Evolutionary conservation across 2,113 vertebrate species (phyloP), one percentile per base, ranked within the genome.

Genomic region (Pterophyllum scalare): DNA sequence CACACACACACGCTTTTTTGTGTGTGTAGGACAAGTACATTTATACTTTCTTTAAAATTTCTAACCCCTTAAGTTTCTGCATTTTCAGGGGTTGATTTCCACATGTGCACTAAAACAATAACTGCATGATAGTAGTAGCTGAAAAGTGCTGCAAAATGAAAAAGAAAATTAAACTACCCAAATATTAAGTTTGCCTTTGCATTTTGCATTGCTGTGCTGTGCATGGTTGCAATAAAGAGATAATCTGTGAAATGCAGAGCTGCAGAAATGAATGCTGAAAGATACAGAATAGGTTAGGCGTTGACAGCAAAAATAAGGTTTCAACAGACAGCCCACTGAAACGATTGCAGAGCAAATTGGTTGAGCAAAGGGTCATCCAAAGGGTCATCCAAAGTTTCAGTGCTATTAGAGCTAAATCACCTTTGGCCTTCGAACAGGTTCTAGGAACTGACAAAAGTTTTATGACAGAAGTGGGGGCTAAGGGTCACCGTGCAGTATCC

Each of bases 381-480:
- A 54, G 10, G 24, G 35, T 75, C 5, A 61, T 17, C 22, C 75
- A 77, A 60, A 43, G 60, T 59, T 77, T 57, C 40, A 49, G 38
- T 59, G n/a, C 9, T 59, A 31, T 28, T 24, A 81, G 33, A 59
- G 61, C 49, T 77, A 77, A 67, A 28, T 26, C 24, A 82, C 80
- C 81, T 77, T 77, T 83, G 74, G 60, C 40, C 74, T 76, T 33
- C 8, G 9, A n/a, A 15, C 12, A 26, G 14, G 1, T 57, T 76
- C 80, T 75, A 81, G 11, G 80, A 81, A 75, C 22, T 57, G 28
- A 28, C 33, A 31, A 57, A 57, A 24, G 59, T 26, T 77, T 83
- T 59, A 83, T 77, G 60, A 70, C 75, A 52, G 28, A 46, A 14
- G 61, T 62, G 59, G 19, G 8, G 59, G 35, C 59, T 57, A 57